phyloP scores from a whole-genome alignment of 2,888 invertebrate species.

The Altica lythri region DNA sequence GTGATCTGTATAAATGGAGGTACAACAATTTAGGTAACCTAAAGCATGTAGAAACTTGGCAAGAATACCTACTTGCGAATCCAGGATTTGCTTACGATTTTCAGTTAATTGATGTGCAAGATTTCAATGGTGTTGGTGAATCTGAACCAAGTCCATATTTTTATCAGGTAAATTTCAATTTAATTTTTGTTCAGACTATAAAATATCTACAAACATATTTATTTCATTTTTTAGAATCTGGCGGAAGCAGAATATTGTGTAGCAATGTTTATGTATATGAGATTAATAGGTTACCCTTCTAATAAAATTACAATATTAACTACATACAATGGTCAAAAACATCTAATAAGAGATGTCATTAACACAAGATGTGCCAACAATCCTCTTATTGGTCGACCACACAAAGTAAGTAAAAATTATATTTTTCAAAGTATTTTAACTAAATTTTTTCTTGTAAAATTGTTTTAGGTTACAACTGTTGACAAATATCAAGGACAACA shows the following conservation, averaged over 20 bases:
- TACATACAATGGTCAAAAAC: conserved; percentile 99
- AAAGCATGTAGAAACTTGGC: conserved; percentile 79
- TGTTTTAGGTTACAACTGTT: conserved; percentile 84
- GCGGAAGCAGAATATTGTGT: conserved; percentile 95
- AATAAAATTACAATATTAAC: conserved; percentile 96
- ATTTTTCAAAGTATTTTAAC: neutral
- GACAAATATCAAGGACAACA: conserved; percentile 99
- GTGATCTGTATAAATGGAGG: conserved; percentile 93
- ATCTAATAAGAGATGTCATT: conserved; percentile 94
- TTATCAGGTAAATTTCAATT: conserved; percentile 74
- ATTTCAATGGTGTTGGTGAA: conserved; percentile 96
- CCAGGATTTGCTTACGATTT: conserved; percentile 91
- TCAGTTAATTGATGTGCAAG: conserved; percentile 94
- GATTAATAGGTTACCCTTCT: conserved; percentile 94
- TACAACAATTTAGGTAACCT: conserved; percentile 96
- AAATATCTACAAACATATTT: neutral
- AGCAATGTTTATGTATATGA: conserved; percentile 98
- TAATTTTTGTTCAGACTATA: neutral
- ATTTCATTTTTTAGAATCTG: conserved; percentile 64
- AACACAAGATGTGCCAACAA: conserved; percentile 92
- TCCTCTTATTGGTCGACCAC: conserved; percentile 90
- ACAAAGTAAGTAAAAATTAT: conserved; percentile 66
- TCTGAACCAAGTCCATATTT: conserved; percentile 98
- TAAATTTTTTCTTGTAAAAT: conserved; percentile 8
- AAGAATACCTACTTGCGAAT: conserved; percentile 89